Evolutionary conservation across 2,113 vertebrate species (phyloP).

Genomic region (Sylvia atricapilla): DNA sequence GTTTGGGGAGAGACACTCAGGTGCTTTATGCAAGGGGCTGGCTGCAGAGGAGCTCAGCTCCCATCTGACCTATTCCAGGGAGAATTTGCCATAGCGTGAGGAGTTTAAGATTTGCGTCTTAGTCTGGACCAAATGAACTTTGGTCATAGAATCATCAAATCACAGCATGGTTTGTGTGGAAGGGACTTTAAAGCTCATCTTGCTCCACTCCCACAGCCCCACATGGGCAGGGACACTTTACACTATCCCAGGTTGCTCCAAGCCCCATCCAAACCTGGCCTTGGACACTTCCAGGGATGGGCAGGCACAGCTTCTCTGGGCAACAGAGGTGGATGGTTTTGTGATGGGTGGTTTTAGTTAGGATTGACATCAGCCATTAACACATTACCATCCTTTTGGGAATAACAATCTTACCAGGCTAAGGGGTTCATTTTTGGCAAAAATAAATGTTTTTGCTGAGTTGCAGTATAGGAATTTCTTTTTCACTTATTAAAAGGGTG

Average conservation of each 20-base stretch:
- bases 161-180: not conserved
- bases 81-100: not conserved
- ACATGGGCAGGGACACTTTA: not conserved
- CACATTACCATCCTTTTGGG: not conserved
- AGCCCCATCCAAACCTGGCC: not conserved
- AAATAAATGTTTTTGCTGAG: not conserved
- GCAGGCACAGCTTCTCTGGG: not conserved
- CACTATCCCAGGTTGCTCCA: accelerated
- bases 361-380: not conserved
- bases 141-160: not conserved
- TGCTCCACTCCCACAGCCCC: not conserved
- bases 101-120: not conserved
- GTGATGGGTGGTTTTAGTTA: not conserved
- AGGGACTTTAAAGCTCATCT: not conserved
- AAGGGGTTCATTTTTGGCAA: not conserved
- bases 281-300: not conserved
- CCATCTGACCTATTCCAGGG: not conserved
- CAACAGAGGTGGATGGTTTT: not conserved
- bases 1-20: not conserved
- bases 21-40: not conserved
- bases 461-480: not conserved
- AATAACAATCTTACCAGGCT: not conserved
- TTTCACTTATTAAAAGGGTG: not conserved
- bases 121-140: not conserved
- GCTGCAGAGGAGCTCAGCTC: not conserved